Base-by-base conservation (phyloP, 2,888 invertebrate genomes). In the Hesperia comma region DNA sequence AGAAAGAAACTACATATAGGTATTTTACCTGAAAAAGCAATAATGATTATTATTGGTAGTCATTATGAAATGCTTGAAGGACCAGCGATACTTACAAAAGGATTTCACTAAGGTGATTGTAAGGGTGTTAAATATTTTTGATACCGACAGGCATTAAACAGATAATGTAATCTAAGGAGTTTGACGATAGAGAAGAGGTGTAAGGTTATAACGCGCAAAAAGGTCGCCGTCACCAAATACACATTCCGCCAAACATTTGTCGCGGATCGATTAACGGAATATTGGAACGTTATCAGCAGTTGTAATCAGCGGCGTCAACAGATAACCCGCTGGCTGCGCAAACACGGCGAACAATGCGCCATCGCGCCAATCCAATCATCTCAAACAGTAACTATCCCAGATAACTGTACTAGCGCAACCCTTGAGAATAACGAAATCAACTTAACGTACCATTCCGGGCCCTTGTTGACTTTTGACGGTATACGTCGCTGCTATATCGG, bases 391-490 rank as follows among this genome's bases (percentile, higher is more conserved):
- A 86, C 90, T 85, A 88, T 87, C 85, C 79, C 78, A 82, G 87
- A 88, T 86, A 86, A 86, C 88, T 84, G 83, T 83, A 81, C 82
- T 77, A 79, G 78, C 77, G 49, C 84, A 89, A 84, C 91, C 91
- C 91, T 86, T 86, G 90, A 90, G 90, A 86, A 85, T 86, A 84
- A 77, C 84, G 84, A 85, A 90, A 91, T 91, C 90, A 89, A 90
- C 90, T 90, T 88, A 89, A 81, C 88, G 83, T 89, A 86, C 84
- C 86, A 82, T 82, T 82, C 81, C 71, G 70, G 75, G 83, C 91
- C 90, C 92, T 85, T 92, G 92, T 92, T 92, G 92, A 92, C 92
- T 92, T 88, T 90, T 86, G 87, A 87, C 90, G 88, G 87, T 82
- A 81, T 46, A 46, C 43, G 85, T 43, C 26, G 21, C 14, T 21